Base-by-base conservation (phyloP, 2,888 invertebrate species). In the Lasioglossum pauxillum region DNA sequence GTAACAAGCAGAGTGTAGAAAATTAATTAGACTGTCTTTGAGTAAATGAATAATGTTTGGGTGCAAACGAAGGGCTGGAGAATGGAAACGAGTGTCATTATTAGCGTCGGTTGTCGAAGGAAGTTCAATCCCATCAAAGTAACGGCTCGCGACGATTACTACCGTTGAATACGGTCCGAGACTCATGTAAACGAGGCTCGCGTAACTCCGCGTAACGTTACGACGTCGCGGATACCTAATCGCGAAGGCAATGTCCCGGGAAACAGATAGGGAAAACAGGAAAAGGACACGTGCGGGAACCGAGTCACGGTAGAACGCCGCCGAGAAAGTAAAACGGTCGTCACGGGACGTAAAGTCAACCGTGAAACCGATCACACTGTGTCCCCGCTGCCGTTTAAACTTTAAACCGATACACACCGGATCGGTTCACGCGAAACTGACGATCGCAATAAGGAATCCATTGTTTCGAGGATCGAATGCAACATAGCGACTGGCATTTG, bases 51-150 rank as follows among this genome's bases (percentile, higher is more conserved):
- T 19, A 5, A 16, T 46, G 46, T 46, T 46, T 46, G 16, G 16
- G 44, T 53, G 2, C 8, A 23, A 23, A 23, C 19, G 19, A 53
- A 53, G 49, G 49, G 49, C 23, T 23, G 8, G 49, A 53, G 53
- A 8, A 53, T 53, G 27, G 27, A 16, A 31, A 64, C 16, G 16
- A 16, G 16, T 31, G 64, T 16, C 64, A 7, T 31, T 64, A 27
- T 64, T 7, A 64, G 64, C 31, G 64, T 49, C 60, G 71, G 53
- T 81, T 74, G 86, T 82, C 83, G 82, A 81, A 83, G 91, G 88
- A 89, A 91, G 88, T 89, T 88, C 83, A 85, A 84, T 87, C 90
- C 84, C 90, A 91, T 89, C 83, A 91, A 89, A 88, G 81, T 91
- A 91, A 91, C 90, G 91, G 89, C 75, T 84, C 75, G 57, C 67